Base-by-base conservation (phyloP, 2,888 invertebrate species). In the Ryuthela nishihirai region DNA sequence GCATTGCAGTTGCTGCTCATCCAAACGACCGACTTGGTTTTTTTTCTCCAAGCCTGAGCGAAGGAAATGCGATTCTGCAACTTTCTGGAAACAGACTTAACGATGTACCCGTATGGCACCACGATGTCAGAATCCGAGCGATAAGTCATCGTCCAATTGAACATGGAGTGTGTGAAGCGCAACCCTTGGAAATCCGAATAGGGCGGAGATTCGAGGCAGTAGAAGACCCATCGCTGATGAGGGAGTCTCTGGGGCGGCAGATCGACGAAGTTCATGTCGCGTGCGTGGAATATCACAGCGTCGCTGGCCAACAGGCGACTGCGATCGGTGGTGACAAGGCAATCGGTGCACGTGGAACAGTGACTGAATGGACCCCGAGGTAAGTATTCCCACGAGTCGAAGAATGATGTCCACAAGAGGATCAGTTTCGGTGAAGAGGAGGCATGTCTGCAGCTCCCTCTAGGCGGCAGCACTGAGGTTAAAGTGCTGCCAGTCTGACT, bases 1-100 rank as follows among this genome's bases (percentile, higher is more conserved):
- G 74, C 73, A 3, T 69, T 70, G 55, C 76, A 76, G 62, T 75
- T 75, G 20, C 74, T 74, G 18, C 74, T 74, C 65, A 76, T 73
- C 75, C 75, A 75, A 1, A 74, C 75, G 4, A 73, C 73, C 52
- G 70, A 65, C 52, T 73, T 71, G 1, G 70, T 71, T 64, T 75
- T 75, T 10, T 46, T 41, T 10, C 12, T 12, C 44, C 54, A 60
- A 2, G 46, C 26, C 24, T 21, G n/a, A n/a, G n/a, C n/a, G n/a
- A n/a, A n/a, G n/a, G n/a, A n/a, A n/a, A n/a, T n/a, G n/a, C n/a
- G n/a, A n/a, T n/a, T n/a, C n/a, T n/a, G n/a, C n/a, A n/a, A n/a
- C n/a, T n/a, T n/a, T n/a, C n/a, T n/a, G n/a, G n/a, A n/a, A n/a
- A n/a, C n/a, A n/a, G n/a, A n/a, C 41, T 25, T 59, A 5, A 10